Evolutionary conservation across 2,113 vertebrate species (phyloP).

Genomic region (Labeo rohita): DNA sequence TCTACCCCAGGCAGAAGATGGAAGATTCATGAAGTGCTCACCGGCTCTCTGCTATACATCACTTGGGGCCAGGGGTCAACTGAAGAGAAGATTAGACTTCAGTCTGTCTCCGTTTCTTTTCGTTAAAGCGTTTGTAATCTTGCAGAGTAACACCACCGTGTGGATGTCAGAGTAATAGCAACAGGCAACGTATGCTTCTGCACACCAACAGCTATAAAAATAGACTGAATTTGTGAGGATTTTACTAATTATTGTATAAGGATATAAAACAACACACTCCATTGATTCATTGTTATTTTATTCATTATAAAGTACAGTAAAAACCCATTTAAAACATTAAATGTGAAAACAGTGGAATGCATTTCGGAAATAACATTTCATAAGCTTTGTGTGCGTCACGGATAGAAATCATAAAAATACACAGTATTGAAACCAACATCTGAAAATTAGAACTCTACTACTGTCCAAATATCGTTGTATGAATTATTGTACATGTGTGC

Average conservation of each 20-base stretch:
- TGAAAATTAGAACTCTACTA: not conserved
- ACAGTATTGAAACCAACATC: not conserved
- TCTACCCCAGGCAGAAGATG: conserved; percentile 51
- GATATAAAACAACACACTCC: not conserved
- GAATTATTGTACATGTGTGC: not conserved
- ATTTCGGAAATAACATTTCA: not conserved
- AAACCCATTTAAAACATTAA: not conserved
- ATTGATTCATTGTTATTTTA: not conserved
- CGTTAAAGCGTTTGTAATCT: not conserved
- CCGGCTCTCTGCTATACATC: conserved; percentile 50
- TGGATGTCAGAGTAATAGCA: conserved; percentile 1
- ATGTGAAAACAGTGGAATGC: not conserved
- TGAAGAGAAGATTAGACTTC: conserved; percentile 48
- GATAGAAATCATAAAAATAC: not conserved
- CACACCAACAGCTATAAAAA: not conserved
- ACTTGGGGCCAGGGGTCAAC: conserved; percentile 50
- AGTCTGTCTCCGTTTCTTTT: conserved; percentile 62
- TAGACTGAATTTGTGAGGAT: not conserved
- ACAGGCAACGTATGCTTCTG: not conserved
- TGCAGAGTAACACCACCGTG: conserved; percentile 1
- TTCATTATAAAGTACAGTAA: not conserved
- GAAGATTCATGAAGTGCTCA: conserved; percentile 51
- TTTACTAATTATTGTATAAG: not conserved
- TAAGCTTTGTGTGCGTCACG: not conserved
- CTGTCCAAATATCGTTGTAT: not conserved